Evolutionary conservation across 2,113 vertebrate species (phyloP).

Genomic region (Rousettus leschenaultii): DNA sequence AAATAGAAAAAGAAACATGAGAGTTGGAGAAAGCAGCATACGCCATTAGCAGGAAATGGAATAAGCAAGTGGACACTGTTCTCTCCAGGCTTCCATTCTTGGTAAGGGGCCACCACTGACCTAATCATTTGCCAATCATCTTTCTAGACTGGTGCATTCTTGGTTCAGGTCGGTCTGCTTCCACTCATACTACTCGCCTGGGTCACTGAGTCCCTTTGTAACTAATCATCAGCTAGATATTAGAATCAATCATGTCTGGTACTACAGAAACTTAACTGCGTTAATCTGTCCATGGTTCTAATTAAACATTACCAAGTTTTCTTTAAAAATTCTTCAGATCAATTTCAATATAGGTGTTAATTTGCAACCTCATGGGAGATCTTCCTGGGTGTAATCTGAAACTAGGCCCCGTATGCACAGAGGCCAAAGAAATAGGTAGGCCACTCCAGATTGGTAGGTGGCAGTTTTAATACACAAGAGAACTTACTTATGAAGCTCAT

Average conservation of each 20-base stretch:
- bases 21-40: not conserved
- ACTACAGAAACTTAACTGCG: not conserved
- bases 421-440: not conserved
- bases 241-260: not conserved
- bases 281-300: not conserved
- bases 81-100: not conserved
- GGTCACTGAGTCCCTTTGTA: not conserved
- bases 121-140: too few species aligned
- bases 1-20: not conserved
- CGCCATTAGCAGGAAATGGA: not conserved
- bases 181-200: not conserved
- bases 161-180: not conserved
- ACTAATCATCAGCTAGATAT: not conserved
- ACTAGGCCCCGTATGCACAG: not conserved
- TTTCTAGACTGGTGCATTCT: not conserved
- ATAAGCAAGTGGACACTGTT: not conserved
- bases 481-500: too few species aligned
- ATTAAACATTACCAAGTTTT: not conserved
- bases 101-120: not conserved
- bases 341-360: not conserved
- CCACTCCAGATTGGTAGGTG: not conserved
- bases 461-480: not conserved
- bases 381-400: not conserved
- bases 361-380: not conserved
- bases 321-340: not conserved